Evolutionary conservation across 1,140 invertebrate species (phyloP), one percentile per base, ranked within the genome.

Genomic region (Aphidius gifuensis): DNA sequence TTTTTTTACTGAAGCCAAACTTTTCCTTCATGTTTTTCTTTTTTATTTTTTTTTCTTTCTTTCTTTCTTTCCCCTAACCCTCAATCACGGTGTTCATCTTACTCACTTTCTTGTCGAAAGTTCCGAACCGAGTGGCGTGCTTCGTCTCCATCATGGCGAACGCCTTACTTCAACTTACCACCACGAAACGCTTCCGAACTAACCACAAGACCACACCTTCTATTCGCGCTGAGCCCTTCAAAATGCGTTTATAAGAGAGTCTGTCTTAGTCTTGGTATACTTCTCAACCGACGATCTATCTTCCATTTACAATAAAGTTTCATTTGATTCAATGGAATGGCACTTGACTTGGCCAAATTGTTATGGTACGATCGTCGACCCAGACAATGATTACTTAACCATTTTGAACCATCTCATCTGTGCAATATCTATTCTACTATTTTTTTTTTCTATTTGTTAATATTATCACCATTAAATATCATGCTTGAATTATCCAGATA

Each of bases 161-260:
- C 66, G 67, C 65, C 67, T 65, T 58, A 58, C 61, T 71, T 63
- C 63, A 61, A 68, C 67, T 71, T 70, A 69, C 63, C 49, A 66
- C 63, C 67, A 61, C 66, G 67, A 63, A 71, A 70, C 67, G 67
- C 68, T 68, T 71, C 61, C 59, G 66, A 71, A 71, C 65, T 70
- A 71, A 73, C 70, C 69, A 40, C 69, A 71, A 69, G 66, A 69
- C 66, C 61, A 58, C 60, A 54, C 66, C 50, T 47, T 60, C 43
- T 42, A 44, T 43, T 53, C 23, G 62, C 48, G 50, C 53, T 47
- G 51, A 58, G 49, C 58, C 49, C 62, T 56, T 58, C 44, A 51
- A 8, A 48, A 55, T 47, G 38, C 49, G 39, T 49, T 62, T 58
- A 43, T 45, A 47, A 39, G 39, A 23, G 7, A 55, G 54, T 39